phyloP scores from a whole-genome alignment of 2,797 vertebrate species.

The Choloepus didactylus region DNA sequence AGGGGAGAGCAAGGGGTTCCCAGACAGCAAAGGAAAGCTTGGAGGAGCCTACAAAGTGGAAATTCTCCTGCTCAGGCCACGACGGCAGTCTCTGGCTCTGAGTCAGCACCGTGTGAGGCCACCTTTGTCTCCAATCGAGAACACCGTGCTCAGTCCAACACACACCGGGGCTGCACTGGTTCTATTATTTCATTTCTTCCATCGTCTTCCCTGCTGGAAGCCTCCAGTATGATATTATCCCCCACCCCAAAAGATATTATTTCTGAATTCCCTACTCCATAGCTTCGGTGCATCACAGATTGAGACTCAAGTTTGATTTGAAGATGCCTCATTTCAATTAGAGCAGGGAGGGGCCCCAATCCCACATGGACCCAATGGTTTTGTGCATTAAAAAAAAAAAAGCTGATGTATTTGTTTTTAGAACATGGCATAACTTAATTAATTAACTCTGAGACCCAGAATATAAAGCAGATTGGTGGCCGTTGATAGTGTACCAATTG shows the following conservation, averaged over 20 bases:
- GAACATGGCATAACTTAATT: neutral
- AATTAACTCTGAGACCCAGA: neutral
- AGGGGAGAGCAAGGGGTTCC: neutral
- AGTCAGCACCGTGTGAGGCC: no score
- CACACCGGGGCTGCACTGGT: neutral
- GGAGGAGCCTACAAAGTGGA: neutral
- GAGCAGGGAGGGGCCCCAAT: rapidly evolving
- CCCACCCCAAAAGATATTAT: neutral
- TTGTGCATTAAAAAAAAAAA: neutral
- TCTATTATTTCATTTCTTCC: neutral
- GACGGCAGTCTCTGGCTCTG: neutral
- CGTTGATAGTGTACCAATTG: rapidly evolving
- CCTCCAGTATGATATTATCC: no score
- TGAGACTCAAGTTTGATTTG: rapidly evolving
- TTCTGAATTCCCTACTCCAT: neutral
- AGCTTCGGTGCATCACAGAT: no score
- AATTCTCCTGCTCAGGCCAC: no score
- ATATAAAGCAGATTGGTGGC: neutral
- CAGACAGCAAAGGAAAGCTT: neutral
- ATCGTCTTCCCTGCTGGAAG: no score
- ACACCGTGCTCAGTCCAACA: no score
- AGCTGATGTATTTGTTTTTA: slow-evolving; percentile 42
- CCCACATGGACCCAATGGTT: rapidly evolving
- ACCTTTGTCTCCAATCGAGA: neutral
- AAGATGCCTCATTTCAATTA: rapidly evolving